Base-by-base conservation (phyloP, 2,113 vertebrate genomes). In the Ochotona curzoniae region DNA sequence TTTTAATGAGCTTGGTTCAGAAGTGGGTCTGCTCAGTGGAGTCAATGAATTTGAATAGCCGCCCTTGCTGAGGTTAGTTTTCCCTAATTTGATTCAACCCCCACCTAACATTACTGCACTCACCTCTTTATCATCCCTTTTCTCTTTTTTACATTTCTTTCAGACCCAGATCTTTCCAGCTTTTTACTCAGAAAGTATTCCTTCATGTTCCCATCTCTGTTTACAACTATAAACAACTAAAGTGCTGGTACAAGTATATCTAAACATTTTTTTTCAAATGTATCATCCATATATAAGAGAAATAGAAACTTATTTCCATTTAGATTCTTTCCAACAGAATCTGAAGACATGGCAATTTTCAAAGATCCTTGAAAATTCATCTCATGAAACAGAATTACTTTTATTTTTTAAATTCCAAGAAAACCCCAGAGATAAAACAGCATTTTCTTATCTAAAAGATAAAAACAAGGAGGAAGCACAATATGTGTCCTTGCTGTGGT, bases 371-470 rank as follows among this genome's bases (percentile, higher is more conserved):
- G 14, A 87, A 89, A 5, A 63, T 83, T 70, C 86, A 76, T 74
- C 79, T 94, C 80, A 94, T 14, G 81, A 90, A 86, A 75, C 8
- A 64, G 74, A n/a, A 89, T 71, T 83, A 86, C 26, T 12, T 71
- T 28, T 80, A 13, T 51, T 32, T 12, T 13, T 92, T 32, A 74
- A 86, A 32, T 94, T 89, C 35, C 28, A 89, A 93, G 83, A 89
- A 93, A 44, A 49, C 0, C 3, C n/a, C 18, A 9, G 15, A 76
- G 78, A 93, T 17, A 89, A 92, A 84, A 86, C 51, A 84, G n/a
- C 66, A 87, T 83, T 88, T 90, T 15, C 82, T 93, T 82, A 84
- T 93, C 82, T 90, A 91, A 88, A 88, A 92, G 93, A 93, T 83
- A 94, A 89, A 93, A 86, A 64, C 30, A 74, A 61, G n/a, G 49